Percentiles rank a stretch among this genome's conserved stretches.
phyloP scores from a whole-genome alignment of 1,140 invertebrate species.

The honey bee (Apis mellifera) region DNA sequence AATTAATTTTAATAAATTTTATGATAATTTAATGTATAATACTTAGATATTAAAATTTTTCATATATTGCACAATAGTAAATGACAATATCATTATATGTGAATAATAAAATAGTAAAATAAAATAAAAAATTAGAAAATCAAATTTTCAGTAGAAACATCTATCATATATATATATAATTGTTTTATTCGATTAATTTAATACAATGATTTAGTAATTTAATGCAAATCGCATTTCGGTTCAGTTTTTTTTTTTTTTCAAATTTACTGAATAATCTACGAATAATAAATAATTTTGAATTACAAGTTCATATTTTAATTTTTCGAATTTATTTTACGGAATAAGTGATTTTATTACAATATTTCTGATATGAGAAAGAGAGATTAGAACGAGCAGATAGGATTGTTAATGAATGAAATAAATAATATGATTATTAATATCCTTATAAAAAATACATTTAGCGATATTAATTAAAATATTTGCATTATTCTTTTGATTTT shows the following conservation, averaged over 20 bases:
- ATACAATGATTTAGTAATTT: not conserved
- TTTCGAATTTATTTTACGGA: not conserved
- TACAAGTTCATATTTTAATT: not conserved
- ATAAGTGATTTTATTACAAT: not conserved
- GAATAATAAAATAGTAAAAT: not conserved
- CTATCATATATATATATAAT: not conserved
- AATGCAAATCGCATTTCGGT: not conserved
- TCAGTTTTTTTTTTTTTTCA: not conserved
- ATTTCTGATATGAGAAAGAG: not conserved
- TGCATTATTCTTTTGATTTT: not conserved
- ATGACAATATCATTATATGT: not conserved
- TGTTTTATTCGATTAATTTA: not conserved
- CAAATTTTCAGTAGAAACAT: too few species aligned
- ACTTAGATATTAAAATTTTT: not conserved
- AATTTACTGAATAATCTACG: not conserved
- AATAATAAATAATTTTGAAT: not conserved
- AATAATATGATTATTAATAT: not conserved
- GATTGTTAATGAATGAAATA: not conserved
- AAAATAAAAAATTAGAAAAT: not conserved
- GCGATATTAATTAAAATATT: conserved; percentile 1
- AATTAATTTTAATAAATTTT: too few species aligned
- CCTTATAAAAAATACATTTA: not conserved
- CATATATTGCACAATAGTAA: too few species aligned
- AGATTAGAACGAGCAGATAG: not conserved
- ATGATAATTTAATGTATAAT: not conserved